Conservation (phyloP, 2,888 invertebrate species). For the Mechanitis mazaeus region DNA sequence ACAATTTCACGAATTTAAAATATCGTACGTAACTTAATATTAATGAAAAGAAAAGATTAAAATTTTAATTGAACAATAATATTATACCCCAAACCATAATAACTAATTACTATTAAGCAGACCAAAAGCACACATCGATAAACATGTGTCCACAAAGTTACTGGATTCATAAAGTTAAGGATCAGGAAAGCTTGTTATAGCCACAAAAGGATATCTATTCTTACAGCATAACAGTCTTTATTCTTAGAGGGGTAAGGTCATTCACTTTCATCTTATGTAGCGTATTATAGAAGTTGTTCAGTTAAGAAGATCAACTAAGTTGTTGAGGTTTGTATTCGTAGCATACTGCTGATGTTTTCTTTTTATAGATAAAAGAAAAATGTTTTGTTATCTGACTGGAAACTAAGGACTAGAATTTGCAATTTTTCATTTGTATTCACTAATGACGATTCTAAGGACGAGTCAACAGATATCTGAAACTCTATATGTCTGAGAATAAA, state of each 20-base stretch:
- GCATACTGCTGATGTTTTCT: conserved; percentile 18
- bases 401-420: no score
- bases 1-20: no score
- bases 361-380: conserved; percentile 15
- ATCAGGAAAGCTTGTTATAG: conserved; percentile 18
- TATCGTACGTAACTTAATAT: no score
- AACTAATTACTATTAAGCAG: neutral
- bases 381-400: conserved; percentile 3
- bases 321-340: conserved; percentile 19
- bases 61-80: no score
- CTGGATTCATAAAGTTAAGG: conserved; percentile 23
- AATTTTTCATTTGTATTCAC: no score
- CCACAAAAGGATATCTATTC: neutral
- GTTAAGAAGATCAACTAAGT: conserved; percentile 18
- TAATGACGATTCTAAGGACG: no score
- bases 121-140: conserved; percentile 1
- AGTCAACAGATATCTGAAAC: no score
- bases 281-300: conserved; percentile 9
- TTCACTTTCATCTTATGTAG: neutral
- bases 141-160: conserved; percentile 14
- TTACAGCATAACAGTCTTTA: neutral
- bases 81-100: no score
- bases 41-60: no score
- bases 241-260: neutral
- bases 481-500: no score